Evolutionary conservation across 2,113 vertebrate species (phyloP).

Genomic region (Coptodon bakossiorum): DNA sequence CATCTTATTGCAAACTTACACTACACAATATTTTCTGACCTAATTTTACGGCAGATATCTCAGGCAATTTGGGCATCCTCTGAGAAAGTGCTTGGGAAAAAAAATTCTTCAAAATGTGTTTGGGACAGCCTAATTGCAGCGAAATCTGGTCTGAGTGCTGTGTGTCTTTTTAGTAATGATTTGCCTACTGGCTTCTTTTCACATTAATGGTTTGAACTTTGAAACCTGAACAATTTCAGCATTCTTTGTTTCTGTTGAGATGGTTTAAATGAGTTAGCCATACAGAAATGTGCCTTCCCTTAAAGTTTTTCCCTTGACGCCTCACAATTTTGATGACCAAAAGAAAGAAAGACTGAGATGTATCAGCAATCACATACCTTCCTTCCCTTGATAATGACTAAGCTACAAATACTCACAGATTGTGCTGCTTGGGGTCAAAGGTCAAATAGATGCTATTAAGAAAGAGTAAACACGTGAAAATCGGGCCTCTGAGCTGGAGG

Average conservation of each 20-base stretch:
- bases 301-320: neutral
- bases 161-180: conserved; percentile 4
- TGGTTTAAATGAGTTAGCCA: neutral
- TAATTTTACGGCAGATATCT: conserved; percentile 29
- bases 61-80: conserved; percentile 4
- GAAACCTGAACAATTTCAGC: neutral
- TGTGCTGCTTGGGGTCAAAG: neutral
- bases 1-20: conserved; percentile 36
- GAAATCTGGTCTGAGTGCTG: neutral
- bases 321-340: neutral
- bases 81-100: neutral
- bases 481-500: neutral
- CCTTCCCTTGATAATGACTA: neutral
- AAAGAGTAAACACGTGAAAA: conserved; percentile 34
- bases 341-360: neutral
- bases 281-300: neutral
- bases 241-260: neutral
- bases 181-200: neutral
- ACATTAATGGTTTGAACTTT: neutral
- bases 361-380: neutral
- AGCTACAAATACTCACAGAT: neutral
- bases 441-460: conserved; percentile 25
- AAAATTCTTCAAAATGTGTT: neutral
- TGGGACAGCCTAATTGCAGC: conserved; percentile 7
- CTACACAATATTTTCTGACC: conserved; percentile 44